Evolutionary conservation across 2,113 vertebrate genomes (phyloP), one percentile per base, ranked within the genome.

Genomic region (Sturnus vulgaris): DNA sequence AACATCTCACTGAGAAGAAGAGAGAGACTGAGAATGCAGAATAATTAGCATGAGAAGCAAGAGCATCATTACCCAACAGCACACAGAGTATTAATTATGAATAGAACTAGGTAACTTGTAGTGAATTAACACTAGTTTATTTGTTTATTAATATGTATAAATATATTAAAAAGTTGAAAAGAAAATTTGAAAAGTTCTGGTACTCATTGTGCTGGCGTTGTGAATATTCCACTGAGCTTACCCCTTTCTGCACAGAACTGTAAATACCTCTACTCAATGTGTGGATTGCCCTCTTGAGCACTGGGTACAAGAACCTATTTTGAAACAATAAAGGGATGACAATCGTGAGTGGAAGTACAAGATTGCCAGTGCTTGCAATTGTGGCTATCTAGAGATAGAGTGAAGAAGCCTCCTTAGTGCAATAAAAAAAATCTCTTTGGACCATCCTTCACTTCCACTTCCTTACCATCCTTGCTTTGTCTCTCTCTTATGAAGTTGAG

Each of bases 351-450:
- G 9, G 30, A 73, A 23, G 9, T 10, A 20, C 7, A n/a, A 35
- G 56, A 25, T 4, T 33, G 27, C 19, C 47, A n/a, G n/a, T 44
- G 18, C 46, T 90, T 56, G 25, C 17, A 6, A 10, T 15, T 11
- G 22, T 52, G 60, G 22, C 24, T 55, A 49, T 59, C 55, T 30
- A 70, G 50, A 82, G 15, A n/a, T 70, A 37, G 40, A 75, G 11
- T 0, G 1, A 9, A 81, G 20, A 37, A 60, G 19, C 11, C 39
- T 27, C 28, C 2, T 1, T 42, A 30, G 47, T 39, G 10, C 15
- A 82, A 35, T 27, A 61, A 2, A 3, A 82, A 40, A 23, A 23
- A 44, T 18, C 15, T 46, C 30, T 52, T 56, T 61, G n/a, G 18
- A 44, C 13, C 6, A 39, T 8, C 27, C 25, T 73, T 49, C 40